Conservation (phyloP, 1,140 invertebrate genomes). For the Lepidurus packardi region DNA sequence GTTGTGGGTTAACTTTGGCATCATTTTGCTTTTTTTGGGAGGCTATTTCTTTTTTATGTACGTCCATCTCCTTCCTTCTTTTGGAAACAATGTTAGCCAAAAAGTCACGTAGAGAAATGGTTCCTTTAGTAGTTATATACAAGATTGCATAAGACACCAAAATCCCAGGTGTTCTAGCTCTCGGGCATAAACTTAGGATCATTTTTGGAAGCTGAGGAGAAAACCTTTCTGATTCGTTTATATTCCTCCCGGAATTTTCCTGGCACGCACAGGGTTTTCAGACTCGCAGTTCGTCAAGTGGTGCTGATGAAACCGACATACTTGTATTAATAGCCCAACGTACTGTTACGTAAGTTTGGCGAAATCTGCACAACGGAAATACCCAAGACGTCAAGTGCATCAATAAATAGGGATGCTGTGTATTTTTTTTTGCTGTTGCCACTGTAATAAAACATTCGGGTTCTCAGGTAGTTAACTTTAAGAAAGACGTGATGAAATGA, state of each 20-base stretch:
- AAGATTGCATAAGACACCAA: neutral
- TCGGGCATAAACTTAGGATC: neutral
- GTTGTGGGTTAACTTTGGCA: neutral
- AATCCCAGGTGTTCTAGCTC: neutral
- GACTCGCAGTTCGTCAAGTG: neutral
- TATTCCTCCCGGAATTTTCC: neutral
- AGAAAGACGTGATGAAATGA: neutral
- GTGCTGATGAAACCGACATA: neutral
- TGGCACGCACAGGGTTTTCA: neutral
- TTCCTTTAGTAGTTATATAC: neutral
- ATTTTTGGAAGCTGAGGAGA: neutral
- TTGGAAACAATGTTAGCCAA: neutral
- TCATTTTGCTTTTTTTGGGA: neutral
- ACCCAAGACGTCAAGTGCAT: constrained; percentile 5
- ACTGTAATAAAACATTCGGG: neutral
- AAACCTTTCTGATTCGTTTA: neutral
- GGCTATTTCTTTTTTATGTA: neutral
- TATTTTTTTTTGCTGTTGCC: neutral
- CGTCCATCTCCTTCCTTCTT: neutral
- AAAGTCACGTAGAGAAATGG: neutral
- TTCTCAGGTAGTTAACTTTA: neutral
- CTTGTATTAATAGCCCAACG: neutral
- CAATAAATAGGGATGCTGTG: neutral
- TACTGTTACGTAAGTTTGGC: constrained; percentile 8
- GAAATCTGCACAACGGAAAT: constrained; percentile 8